These are phyloP conservation scores for Rhingia campestris DNA, from an alignment of 2,888 invertebrate genomes.

Conservation along the genomic window DNA sequence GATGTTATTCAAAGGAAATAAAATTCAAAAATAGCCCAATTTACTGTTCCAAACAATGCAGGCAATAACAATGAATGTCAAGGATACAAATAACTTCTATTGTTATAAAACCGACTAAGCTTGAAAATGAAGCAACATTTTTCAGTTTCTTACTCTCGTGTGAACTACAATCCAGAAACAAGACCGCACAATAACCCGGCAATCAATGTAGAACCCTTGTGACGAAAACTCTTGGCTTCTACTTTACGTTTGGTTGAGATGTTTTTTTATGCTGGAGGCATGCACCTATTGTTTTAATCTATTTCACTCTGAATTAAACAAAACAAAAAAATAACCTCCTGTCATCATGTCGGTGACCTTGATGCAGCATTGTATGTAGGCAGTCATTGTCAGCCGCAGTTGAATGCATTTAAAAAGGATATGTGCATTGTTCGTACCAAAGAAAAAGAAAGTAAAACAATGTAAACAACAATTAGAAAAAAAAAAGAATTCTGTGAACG, in stretches of 20 bases:
- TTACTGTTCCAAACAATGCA: no score
- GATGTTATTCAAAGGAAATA: no score
- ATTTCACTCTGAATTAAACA: constrained; percentile 8
- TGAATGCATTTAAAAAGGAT: constrained; percentile 39
- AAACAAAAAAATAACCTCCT: constrained; percentile 10
- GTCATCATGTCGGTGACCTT: constrained; percentile 20
- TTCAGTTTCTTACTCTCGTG: no score
- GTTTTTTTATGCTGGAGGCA: constrained; percentile 1
- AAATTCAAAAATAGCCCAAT: no score
- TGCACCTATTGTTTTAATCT: constrained; percentile 10
- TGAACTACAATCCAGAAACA: constrained; percentile 11
- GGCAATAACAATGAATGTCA: no score
- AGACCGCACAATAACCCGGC: constrained; percentile 10
- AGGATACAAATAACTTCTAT: no score
- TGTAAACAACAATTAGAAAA: not conserved
- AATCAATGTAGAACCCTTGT: constrained; percentile 31
- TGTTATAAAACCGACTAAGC: no score
- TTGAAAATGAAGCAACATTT: no score
- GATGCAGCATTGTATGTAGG: constrained; percentile 20
- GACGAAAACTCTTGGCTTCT: constrained; percentile 9
- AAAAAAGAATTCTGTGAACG: constrained; percentile 12
- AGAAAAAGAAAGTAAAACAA: not conserved
- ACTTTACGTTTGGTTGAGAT: not conserved
- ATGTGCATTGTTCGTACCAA: constrained; percentile 14
- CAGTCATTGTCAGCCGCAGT: constrained; percentile 35